phyloP scores from a whole-genome alignment of 2,797 vertebrate genomes.

The Kryptolebias ocellatus region DNA sequence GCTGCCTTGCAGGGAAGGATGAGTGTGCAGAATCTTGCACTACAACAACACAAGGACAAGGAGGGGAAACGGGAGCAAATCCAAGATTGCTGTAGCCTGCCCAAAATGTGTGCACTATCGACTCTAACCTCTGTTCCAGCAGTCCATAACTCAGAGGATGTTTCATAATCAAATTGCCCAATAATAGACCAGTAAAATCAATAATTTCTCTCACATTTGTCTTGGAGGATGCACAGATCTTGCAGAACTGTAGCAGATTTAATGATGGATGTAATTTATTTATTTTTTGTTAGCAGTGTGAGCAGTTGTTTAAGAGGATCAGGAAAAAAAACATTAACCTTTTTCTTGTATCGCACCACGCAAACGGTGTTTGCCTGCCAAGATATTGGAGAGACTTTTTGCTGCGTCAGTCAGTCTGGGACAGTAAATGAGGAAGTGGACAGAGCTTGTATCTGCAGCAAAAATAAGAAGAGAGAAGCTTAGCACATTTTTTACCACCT shows the following conservation, averaged over 20 bases:
- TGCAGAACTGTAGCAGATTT: neutral
- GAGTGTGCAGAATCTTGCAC: slow-evolving; percentile 67
- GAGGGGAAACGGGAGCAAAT: slow-evolving; percentile 33
- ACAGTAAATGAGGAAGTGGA: slow-evolving; percentile 53
- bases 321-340: slow-evolving; percentile 11
- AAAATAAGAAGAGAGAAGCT: slow-evolving; percentile 18
- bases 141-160: neutral
- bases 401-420: slow-evolving; percentile 60
- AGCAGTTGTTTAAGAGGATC: slow-evolving; percentile 41
- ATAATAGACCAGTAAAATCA: neutral
- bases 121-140: neutral
- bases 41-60: slow-evolving; percentile 52
- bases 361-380: slow-evolving; percentile 42
- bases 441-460: slow-evolving; percentile 49
- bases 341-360: slow-evolving; percentile 49
- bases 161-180: neutral
- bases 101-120: neutral
- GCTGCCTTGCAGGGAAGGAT: slow-evolving; percentile 55
- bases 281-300: slow-evolving; percentile 12
- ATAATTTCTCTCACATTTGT: neutral
- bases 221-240: neutral
- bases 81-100: slow-evolving; percentile 10
- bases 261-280: slow-evolving; percentile 20
- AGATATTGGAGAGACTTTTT: slow-evolving; percentile 58
- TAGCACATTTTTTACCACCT: slow-evolving; percentile 15